Evolutionary conservation across 2,888 invertebrate genomes (phyloP).

Genomic region (Pycnomerus fuliginosus): DNA sequence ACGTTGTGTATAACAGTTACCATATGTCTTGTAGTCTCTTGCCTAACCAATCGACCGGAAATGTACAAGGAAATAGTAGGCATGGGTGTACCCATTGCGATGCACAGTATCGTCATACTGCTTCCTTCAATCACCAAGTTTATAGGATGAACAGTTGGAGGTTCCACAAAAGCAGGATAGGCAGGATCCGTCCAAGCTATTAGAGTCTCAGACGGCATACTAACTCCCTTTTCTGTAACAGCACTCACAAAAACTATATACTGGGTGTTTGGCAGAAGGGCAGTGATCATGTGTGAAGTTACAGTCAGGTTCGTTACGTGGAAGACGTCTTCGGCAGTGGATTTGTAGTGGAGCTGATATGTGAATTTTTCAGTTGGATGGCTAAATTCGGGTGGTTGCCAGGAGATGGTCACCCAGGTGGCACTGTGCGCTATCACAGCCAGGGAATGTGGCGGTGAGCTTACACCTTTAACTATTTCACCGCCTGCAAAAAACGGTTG

Average conservation of each 20-base stretch:
- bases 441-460: conserved; percentile 79
- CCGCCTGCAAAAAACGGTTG: conserved; percentile 31
- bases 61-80: conserved; percentile 83
- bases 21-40: conserved; percentile 81
- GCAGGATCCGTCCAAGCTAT: conserved; percentile 88
- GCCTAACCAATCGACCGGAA: conserved; percentile 74
- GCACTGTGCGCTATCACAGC: conserved; percentile 78
- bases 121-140: conserved; percentile 81
- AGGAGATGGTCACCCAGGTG: conserved; percentile 76
- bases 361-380: conserved; percentile 75
- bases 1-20: conserved; percentile 85
- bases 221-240: conserved; percentile 66
- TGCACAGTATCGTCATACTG: conserved; percentile 82
- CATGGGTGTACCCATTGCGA: conserved; percentile 82
- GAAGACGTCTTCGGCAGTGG: conserved; percentile 62
- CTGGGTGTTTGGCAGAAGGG: conserved; percentile 76
- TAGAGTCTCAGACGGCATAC: conserved; percentile 77
- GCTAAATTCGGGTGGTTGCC: conserved; percentile 84
- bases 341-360: conserved; percentile 74
- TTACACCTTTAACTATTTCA: conserved; percentile 63
- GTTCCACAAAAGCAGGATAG: conserved; percentile 84
- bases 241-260: conserved; percentile 79
- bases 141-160: conserved; percentile 80
- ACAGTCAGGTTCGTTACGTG: conserved; percentile 66
- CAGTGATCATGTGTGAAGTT: conserved; percentile 69